These are phyloP conservation scores for Ceriagrion tenellum DNA, from an alignment of 2,888 invertebrate genomes.

Conservation along the genomic window DNA sequence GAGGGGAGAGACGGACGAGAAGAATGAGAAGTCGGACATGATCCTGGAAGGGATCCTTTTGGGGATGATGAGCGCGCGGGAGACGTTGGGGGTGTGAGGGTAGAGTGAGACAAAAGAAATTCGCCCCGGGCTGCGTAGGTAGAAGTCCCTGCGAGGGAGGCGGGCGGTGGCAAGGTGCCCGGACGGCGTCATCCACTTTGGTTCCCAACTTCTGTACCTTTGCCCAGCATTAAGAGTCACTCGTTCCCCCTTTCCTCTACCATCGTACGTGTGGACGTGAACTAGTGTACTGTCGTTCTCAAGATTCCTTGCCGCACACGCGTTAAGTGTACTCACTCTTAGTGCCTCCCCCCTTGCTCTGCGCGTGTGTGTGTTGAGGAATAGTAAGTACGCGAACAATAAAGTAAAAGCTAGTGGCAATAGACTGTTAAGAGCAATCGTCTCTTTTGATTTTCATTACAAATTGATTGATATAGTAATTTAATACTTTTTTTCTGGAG, in stretches of 20 bases:
- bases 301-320: too few species aligned
- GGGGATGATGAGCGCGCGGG: neutral
- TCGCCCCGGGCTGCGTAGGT: neutral
- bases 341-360: too few species aligned
- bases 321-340: too few species aligned
- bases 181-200: neutral
- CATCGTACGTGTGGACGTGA: too few species aligned
- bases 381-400: too few species aligned
- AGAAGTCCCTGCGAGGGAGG: neutral
- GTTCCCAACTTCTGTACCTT: neutral
- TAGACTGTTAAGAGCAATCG: too few species aligned
- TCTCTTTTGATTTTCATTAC: too few species aligned
- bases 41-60: neutral
- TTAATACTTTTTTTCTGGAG: too few species aligned
- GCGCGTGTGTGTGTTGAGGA: too few species aligned
- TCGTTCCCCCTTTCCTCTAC: neutral
- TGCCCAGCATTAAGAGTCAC: slow-evolving; percentile 34
- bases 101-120: neutral
- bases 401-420: too few species aligned
- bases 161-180: neutral
- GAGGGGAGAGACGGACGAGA: neutral
- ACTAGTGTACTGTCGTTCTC: too few species aligned
- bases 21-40: neutral
- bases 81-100: neutral
- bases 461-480: too few species aligned